A percentile compares a stretch with the other conserved stretches of the same genome.
phyloP scores from a whole-genome alignment of 2,797 vertebrate species.

The Eulemur albifrons region DNA sequence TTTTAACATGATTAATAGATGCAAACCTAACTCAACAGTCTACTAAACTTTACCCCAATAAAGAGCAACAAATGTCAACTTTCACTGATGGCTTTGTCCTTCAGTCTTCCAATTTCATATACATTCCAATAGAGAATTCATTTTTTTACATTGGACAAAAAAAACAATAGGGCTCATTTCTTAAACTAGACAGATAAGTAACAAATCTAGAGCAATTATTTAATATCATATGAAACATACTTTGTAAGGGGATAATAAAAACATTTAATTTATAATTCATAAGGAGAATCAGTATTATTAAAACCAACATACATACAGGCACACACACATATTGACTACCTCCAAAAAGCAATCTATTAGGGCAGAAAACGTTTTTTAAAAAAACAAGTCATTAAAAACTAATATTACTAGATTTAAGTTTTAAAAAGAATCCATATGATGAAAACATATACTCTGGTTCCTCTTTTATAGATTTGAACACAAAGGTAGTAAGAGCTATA shows the following conservation, averaged over 20 bases:
- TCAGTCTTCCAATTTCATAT: not conserved
- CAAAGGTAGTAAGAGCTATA: not conserved
- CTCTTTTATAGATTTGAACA: not conserved
- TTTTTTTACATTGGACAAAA: not conserved
- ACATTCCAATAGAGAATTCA: not conserved
- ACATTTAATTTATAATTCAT: not conserved
- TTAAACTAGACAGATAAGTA: slow-evolving; percentile 12
- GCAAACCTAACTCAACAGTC: slow-evolving; percentile 38
- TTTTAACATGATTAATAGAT: slow-evolving; percentile 14
- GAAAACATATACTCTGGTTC: not conserved
- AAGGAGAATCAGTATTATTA: not conserved
- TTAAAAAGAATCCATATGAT: not conserved
- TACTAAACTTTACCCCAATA: not conserved
- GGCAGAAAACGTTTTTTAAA: not conserved
- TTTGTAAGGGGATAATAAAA: not conserved
- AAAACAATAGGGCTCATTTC: not conserved
- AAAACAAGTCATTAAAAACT: slow-evolving; percentile 34
- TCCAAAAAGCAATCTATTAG: slow-evolving; percentile 24
- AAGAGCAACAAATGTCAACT: slow-evolving; percentile 16
- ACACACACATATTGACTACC: not conserved
- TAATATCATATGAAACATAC: slow-evolving; percentile 3
- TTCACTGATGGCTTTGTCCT: not conserved
- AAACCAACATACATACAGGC: not conserved
- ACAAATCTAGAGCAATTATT: slow-evolving; percentile 33
- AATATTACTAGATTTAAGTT: not conserved